Percentiles rank a stretch among this genome's conserved stretches.
phyloP scores from a whole-genome alignment of 2,113 vertebrate species.

The Podarcis muralis region DNA sequence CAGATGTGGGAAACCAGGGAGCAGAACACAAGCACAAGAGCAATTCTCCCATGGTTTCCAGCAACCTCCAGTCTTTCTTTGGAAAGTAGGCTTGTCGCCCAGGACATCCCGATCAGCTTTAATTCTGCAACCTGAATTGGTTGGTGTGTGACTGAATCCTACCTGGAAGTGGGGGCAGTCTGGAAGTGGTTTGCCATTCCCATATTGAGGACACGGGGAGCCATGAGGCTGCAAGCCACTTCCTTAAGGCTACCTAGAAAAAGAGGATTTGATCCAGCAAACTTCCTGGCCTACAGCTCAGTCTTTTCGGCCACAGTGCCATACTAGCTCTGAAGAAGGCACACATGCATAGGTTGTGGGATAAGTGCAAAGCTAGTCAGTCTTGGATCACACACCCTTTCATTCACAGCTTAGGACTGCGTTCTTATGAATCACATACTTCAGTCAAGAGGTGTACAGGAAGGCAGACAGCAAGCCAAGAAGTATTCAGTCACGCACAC shows the following conservation, averaged over 20 bases:
- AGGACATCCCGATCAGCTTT: too few species aligned
- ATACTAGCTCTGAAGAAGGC: neutral
- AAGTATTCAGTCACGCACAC: neutral
- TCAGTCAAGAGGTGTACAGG: constrained; percentile 1
- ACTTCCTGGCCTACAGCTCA: neutral
- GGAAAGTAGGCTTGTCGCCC: too few species aligned
- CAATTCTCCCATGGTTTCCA: too few species aligned
- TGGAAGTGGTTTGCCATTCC: neutral
- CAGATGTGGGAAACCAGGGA: too few species aligned
- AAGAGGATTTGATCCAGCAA: neutral
- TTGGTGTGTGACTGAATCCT: too few species aligned
- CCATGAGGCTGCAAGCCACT: neutral
- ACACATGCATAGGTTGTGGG: neutral
- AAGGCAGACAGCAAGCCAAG: neutral
- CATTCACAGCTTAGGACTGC: constrained; percentile 1
- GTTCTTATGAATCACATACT: constrained; percentile 9
- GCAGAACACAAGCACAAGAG: too few species aligned
- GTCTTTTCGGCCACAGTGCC: neutral
- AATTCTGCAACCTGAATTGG: too few species aligned
- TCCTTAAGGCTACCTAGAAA: neutral
- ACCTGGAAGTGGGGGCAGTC: too few species aligned
- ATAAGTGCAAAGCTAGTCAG: neutral
- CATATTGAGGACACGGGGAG: neutral
- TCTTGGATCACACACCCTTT: neutral
- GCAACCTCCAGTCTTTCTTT: too few species aligned